These are phyloP conservation scores for Zosterops lateralis DNA, from an alignment of 2,113 vertebrate genomes.

Conservation along the genomic window DNA sequence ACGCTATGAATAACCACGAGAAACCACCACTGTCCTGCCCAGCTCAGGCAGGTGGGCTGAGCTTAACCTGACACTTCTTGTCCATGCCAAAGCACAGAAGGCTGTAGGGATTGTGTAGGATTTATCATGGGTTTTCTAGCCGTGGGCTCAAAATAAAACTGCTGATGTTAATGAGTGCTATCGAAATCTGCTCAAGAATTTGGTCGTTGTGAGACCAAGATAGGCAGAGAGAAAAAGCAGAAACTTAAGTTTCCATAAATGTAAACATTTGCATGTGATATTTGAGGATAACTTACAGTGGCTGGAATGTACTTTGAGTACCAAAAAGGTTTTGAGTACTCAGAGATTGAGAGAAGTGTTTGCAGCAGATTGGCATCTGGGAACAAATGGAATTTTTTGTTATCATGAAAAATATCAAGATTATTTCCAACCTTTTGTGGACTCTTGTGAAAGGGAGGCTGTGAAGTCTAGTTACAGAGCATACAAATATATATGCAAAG, in stretches of 20 bases:
- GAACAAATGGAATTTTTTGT: conserved; percentile 1
- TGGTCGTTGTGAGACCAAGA: background rate
- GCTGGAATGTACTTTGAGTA: conserved; percentile 1
- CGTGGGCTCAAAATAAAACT: background rate
- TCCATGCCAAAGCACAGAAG: background rate
- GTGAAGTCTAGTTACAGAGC: background rate
- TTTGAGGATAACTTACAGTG: conserved; percentile 9
- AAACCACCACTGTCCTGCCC: background rate
- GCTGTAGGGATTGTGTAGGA: background rate
- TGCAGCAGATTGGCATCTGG: background rate
- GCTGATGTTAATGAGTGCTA: fast-evolving
- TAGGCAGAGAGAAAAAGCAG: background rate
- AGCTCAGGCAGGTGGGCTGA: background rate
- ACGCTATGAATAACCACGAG: background rate
- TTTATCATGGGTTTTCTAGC: background rate
- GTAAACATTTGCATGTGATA: background rate
- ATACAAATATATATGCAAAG: background rate
- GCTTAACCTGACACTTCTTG: background rate
- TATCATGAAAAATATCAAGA: conserved; percentile 7
- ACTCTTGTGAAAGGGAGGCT: background rate
- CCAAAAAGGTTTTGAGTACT: background rate
- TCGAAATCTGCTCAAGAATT: background rate
- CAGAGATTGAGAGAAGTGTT: conserved; percentile 35
- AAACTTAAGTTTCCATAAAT: background rate
- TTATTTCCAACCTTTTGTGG: background rate